A percentile compares a stretch with the other conserved stretches of the same genome.
Conservation (phyloP, 1,140 invertebrate genomes). For the Bradynema listronoti region DNA sequence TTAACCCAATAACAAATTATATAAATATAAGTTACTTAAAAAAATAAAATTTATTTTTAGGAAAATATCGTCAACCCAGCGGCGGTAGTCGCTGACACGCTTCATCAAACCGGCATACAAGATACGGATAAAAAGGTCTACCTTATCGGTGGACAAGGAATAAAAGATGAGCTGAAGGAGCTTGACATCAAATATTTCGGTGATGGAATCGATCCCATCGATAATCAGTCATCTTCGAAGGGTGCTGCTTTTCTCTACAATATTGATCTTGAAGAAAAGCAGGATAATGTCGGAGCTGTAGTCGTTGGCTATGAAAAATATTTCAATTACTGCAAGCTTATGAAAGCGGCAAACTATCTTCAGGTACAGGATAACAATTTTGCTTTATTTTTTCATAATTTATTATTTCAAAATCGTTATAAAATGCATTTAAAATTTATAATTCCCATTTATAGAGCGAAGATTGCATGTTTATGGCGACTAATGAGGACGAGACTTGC, state of each 20-base stretch:
- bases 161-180: constrained; percentile 58
- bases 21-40: too few relatives aligned
- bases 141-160: constrained; percentile 56
- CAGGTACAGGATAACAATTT: too few relatives aligned
- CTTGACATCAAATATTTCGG: constrained; percentile 39
- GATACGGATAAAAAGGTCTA: constrained; percentile 50
- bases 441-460: constrained; percentile 62
- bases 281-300: constrained; percentile 75
- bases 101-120: constrained; percentile 44
- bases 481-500: constrained; percentile 82
- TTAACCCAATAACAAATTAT: too few relatives aligned
- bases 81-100: constrained; percentile 49
- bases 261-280: constrained; percentile 51
- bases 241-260: constrained; percentile 52
- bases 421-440: too few relatives aligned
- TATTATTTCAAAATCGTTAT: too few relatives aligned
- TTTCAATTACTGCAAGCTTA: constrained; percentile 80
- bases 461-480: constrained; percentile 76
- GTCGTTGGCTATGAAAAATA: constrained; percentile 87
- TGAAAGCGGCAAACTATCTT: constrained; percentile 80
- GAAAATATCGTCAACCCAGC: constrained; percentile 51
- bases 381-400: too few relatives aligned
- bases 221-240: constrained; percentile 35
- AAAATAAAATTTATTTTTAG: too few relatives aligned
- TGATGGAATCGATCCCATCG: constrained; percentile 35